Base-by-base conservation (phyloP, 2,113 vertebrate species). In the Corvus cornix region DNA sequence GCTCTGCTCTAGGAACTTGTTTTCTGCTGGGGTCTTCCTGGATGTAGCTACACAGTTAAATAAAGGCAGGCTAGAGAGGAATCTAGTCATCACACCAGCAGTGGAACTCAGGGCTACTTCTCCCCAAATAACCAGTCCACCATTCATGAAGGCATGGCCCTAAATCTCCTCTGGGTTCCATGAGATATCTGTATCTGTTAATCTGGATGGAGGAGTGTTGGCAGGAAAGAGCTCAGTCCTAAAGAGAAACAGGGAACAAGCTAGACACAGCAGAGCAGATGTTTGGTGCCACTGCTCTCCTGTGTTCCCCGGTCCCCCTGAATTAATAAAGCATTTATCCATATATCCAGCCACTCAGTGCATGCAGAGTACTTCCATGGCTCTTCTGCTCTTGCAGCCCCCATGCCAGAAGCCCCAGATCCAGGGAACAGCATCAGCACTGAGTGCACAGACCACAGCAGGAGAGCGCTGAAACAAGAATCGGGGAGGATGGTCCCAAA, bases 111-210 rank as follows among this genome's bases (percentile, higher is more conserved):
- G 24, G 70, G 52, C 43, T 87, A 17, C 30, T 27, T 84, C 16
- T 85, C 56, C 48, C 37, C n/a, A 53, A 2, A 53, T 26, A 31
- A 16, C 35, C 55, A 67, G 48, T 16, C 46, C 64, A 63, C 62
- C 35, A 43, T 56, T 24, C 49, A 52, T 0, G 0, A 0, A 41
- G 53, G 24, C 44, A 31, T 7, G 20, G 64, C 33, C 22, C 22
- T 82, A 13, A 35, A n/a, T n/a, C 44, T 89, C 26, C n/a, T 68
- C n/a, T 77, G 51, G 10, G 19, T 80, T 28, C 31, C 41, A 17
- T 4, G 13, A 66, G n/a, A 14, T 15, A 18, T 19, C 49, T 82
- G 28, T 21, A 16, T 7, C 22, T 66, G 17, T 28, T 43, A 21
- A 69, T 90, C 13, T 62, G 53, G 53, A 11, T 52, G 41, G 26